Conservation (phyloP, 2,888 invertebrate species). For the Philereme transversata region DNA sequence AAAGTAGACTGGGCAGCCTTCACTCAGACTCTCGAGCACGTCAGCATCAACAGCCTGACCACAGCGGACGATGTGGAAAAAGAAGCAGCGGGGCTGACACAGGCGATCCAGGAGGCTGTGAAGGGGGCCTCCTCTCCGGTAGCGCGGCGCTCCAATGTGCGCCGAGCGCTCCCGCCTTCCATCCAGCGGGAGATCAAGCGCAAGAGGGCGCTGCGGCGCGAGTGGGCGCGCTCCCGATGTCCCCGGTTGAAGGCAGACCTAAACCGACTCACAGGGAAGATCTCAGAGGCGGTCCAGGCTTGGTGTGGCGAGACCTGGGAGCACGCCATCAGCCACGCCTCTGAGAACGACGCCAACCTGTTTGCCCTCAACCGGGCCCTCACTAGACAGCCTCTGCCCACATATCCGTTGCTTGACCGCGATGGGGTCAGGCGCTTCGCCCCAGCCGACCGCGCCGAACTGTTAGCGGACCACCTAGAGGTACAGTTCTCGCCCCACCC, state of each 20-base stretch:
- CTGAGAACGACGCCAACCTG: not conserved
- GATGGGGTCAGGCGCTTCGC: conserved; percentile 1
- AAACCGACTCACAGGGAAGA: not conserved
- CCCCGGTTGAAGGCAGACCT: not conserved
- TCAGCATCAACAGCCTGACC: not conserved
- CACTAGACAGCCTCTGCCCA: not conserved
- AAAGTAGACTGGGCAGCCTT: not conserved
- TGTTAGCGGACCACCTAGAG: not conserved
- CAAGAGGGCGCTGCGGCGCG: not conserved
- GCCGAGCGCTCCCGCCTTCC: not conserved
- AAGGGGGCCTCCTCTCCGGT: not conserved
- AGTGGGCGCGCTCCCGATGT: not conserved
- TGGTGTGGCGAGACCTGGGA: not conserved
- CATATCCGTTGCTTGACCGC: not conserved
- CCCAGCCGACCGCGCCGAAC: not conserved
- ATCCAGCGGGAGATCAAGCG: not conserved
- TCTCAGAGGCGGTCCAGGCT: not conserved
- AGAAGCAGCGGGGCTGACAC: not conserved
- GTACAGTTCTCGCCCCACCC: conserved; percentile 2
- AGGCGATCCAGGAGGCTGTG: not conserved
- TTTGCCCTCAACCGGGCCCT: not conserved
- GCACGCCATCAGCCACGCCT: not conserved
- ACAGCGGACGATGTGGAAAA: conserved; percentile 6
- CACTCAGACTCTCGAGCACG: not conserved
- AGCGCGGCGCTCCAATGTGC: not conserved